Base-by-base conservation (phyloP, 2,888 invertebrate species). In the Zhuqinia jingwanae region DNA sequence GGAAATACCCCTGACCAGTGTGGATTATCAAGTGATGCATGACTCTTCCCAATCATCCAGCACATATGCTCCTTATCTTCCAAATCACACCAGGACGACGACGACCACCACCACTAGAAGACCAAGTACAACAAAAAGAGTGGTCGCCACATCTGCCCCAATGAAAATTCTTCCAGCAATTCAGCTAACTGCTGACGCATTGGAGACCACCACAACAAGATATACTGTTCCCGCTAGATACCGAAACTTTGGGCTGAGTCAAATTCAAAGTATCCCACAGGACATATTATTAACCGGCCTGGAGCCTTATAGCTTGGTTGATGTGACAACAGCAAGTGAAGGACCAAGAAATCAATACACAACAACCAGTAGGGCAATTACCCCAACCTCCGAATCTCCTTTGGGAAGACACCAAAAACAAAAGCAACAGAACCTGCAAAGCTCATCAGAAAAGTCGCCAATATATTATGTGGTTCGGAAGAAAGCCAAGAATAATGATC, bases 401-500 rank as follows among this genome's bases (percentile, higher is more conserved):
- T 0, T 25, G 2, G 1, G 17, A 3, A 58, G 58, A 75, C 53
- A 20, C 10, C 27, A 27, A 11, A 77, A 36, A 22, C 36, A n/a
- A 11, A 17, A n/a, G n/a, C n/a, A n/a, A n/a, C n/a, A n/a, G n/a
- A n/a, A n/a, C n/a, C n/a, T 60, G 11, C 77, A 77, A 42, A 13
- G 8, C 15, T 36, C 68, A 2, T 53, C 68, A 3, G 65, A 80
- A 53, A n/a, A 20, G 15, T 17, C 79, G 0, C 65, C 30, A 20
- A 80, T 81, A 3, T 81, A 20, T 25, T 81, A 81, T 13, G 50
- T 81, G 1, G 73, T 81, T n/a, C 56, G 81, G 3, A 81, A 81
- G 58, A 81, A 81, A 50, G 22, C 6, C 27, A 6, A 30, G n/a
- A 50, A 75, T 27, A 6, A 17, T 15, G 75, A 2, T 50, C 75